Conservation (phyloP, 2,797 vertebrate genomes). For the Acropternis orthonyx region DNA sequence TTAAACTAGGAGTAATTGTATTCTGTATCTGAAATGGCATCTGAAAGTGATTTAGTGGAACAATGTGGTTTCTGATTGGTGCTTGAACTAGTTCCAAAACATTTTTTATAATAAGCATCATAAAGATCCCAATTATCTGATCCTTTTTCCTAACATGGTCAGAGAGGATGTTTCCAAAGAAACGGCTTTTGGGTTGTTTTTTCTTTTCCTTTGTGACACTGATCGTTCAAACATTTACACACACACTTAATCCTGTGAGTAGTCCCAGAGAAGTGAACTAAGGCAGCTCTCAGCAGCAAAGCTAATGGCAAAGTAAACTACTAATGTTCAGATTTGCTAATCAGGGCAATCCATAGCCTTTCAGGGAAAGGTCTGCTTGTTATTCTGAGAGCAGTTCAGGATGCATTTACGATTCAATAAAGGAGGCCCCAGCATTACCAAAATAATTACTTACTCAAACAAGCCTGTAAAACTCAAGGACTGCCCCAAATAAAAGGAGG, state of each 20-base stretch:
- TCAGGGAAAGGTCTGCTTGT: slow-evolving; percentile 50
- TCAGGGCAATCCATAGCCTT: slow-evolving; percentile 41
- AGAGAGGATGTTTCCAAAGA: slow-evolving; percentile 73
- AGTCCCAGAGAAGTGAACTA: slow-evolving; percentile 32
- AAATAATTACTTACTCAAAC: slow-evolving; percentile 80
- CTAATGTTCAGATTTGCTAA: slow-evolving; percentile 52
- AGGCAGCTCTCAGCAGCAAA: slow-evolving; percentile 32
- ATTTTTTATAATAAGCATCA: slow-evolving; percentile 83
- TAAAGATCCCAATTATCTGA: slow-evolving; percentile 88
- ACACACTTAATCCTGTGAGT: background rate
- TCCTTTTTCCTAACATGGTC: slow-evolving; percentile 75
- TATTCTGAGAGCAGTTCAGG: slow-evolving; percentile 56
- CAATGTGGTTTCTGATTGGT: slow-evolving; percentile 91
- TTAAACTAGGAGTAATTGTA: slow-evolving; percentile 90
- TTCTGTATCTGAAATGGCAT: slow-evolving; percentile 87
- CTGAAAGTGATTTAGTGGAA: slow-evolving; percentile 93
- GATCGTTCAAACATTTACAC: slow-evolving; percentile 48
- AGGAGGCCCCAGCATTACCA: slow-evolving; percentile 72
- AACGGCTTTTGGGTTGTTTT: background rate
- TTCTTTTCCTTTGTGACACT: slow-evolving; percentile 10
- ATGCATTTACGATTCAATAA: slow-evolving; percentile 76
- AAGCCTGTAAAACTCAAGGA: slow-evolving; percentile 74
- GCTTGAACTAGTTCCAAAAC: slow-evolving; percentile 85
- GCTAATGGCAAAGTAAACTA: slow-evolving; percentile 48
- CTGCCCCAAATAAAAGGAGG: slow-evolving; percentile 68